Conservation (phyloP, 2,888 invertebrate species). For the Flabesymbios commensalis region DNA sequence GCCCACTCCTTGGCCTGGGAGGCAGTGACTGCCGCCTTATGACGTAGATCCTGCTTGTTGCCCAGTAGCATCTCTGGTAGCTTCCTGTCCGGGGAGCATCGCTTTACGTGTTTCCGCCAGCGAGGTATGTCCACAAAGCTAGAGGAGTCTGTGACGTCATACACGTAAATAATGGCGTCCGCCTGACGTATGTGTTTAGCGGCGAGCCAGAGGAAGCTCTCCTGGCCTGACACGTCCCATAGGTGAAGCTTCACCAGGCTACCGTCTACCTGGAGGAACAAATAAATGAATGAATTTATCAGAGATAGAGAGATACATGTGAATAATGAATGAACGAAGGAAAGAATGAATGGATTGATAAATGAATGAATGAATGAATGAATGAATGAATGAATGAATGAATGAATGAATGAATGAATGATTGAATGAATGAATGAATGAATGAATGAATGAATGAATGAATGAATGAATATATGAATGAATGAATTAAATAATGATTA, state of each 20-base stretch:
- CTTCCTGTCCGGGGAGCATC: not conserved
- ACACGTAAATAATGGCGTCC: constrained; percentile 26
- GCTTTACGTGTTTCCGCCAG: constrained; percentile 3
- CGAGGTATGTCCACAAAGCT: constrained; percentile 8
- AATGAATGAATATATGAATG: too few relatives aligned
- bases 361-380: too few relatives aligned
- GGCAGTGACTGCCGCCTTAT: constrained; percentile 20
- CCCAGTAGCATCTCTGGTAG: constrained; percentile 27
- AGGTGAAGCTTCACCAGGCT: constrained; percentile 14
- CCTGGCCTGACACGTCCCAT: constrained; percentile 28
- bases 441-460: too few relatives aligned
- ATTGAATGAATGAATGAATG: too few relatives aligned
- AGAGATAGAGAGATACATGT: too few relatives aligned
- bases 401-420: too few relatives aligned
- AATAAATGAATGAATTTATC: too few relatives aligned
- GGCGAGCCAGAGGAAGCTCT: constrained; percentile 21
- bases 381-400: too few relatives aligned
- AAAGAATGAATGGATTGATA: too few relatives aligned
- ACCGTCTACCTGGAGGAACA: constrained; percentile 22
- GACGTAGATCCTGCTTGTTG: constrained; percentile 25
- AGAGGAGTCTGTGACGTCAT: constrained; percentile 24
- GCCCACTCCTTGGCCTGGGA: constrained; percentile 27
- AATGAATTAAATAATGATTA: too few relatives aligned
- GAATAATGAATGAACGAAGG: too few relatives aligned
- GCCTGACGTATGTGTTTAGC: constrained; percentile 16